Evolutionary conservation across 2,113 vertebrate species (phyloP).

Genomic region (Cebus imitator): DNA sequence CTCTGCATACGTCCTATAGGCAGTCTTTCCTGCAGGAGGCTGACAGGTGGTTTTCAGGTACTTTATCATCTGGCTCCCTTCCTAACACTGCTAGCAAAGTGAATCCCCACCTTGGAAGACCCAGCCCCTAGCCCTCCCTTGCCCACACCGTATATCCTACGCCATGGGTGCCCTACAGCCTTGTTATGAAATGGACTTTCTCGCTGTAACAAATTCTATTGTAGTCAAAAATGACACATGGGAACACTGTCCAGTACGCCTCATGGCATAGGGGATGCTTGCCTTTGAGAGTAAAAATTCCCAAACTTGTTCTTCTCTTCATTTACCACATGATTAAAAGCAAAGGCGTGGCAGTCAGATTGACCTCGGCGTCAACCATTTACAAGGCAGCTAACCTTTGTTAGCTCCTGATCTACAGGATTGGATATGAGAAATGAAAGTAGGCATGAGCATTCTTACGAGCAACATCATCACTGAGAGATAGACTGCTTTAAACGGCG

Average conservation of each 20-base stretch:
- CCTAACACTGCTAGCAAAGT: accelerated
- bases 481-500: accelerated
- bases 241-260: not conserved
- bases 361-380: not conserved
- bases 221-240: not conserved
- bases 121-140: too few relatives aligned
- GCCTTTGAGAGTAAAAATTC: not conserved
- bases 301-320: not conserved
- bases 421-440: not conserved
- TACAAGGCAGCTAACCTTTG: not conserved
- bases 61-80: not conserved
- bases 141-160: not conserved
- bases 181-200: not conserved
- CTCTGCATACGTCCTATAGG: too few relatives aligned
- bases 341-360: not conserved
- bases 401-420: not conserved
- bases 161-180: accelerated
- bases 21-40: not conserved
- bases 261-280: not conserved
- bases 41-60: not conserved
- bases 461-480: accelerated
- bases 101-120: not conserved
- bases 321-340: not conserved
- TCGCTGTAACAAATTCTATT: not conserved
- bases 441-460: too few relatives aligned